Conservation (phyloP, 1,140 invertebrate species). For the Cheumatopsyche charites region DNA sequence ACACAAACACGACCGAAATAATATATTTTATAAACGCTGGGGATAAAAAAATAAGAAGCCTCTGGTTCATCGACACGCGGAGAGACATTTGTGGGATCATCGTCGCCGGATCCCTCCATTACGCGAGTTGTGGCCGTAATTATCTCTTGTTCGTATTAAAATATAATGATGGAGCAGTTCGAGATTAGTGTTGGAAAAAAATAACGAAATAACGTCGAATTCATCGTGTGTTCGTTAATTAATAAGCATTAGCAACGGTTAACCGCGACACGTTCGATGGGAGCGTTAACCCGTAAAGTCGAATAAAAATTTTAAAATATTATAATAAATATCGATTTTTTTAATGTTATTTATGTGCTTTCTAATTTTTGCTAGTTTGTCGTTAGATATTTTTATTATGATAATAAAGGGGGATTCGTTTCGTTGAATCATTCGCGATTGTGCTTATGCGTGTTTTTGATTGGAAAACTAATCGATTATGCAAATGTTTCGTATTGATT, state of each 20-base stretch:
- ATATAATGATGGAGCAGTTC: slow-evolving; percentile 32
- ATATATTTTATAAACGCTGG: too few species aligned
- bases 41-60: too few species aligned
- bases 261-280: slow-evolving; percentile 36
- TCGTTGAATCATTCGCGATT: neutral
- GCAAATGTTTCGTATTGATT: too few species aligned
- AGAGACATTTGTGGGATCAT: slow-evolving; percentile 35
- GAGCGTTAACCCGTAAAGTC: neutral
- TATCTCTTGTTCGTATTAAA: slow-evolving; percentile 40
- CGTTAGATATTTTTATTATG: too few species aligned
- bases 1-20: neutral
- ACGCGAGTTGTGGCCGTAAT: slow-evolving; percentile 41
- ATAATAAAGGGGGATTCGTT: neutral
- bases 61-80: slow-evolving; percentile 29
- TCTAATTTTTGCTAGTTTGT: too few species aligned
- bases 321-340: too few species aligned
- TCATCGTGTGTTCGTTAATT: slow-evolving; percentile 41
- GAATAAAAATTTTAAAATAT: neutral
- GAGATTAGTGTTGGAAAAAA: slow-evolving; percentile 21
- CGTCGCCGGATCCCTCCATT: slow-evolving; percentile 37
- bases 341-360: too few species aligned
- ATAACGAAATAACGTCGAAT: slow-evolving; percentile 19
- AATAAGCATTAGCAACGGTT: slow-evolving; percentile 45
- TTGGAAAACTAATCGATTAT: too few species aligned
- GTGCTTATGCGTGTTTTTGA: neutral